These are phyloP conservation scores for Thryonomys swinderianus DNA, from an alignment of 2,113 vertebrate genomes.

Conservation along the genomic window DNA sequence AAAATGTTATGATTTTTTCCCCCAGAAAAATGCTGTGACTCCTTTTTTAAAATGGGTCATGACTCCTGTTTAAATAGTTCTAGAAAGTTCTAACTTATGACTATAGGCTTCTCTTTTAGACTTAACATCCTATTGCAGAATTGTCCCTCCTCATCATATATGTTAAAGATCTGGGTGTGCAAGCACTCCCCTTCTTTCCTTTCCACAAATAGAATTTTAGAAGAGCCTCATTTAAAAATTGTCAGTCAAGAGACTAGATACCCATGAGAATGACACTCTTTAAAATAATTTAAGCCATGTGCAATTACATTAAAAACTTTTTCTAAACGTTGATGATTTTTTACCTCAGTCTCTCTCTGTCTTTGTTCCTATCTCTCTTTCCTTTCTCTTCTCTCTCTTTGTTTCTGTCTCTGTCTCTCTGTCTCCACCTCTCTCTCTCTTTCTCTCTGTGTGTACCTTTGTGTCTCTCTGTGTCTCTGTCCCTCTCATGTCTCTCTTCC, in stretches of 20 bases:
- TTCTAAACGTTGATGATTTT: background rate
- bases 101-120: background rate
- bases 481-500: too few species aligned
- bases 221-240: background rate
- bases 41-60: background rate
- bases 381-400: too few species aligned
- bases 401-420: too few species aligned
- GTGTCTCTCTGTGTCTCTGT: too few species aligned
- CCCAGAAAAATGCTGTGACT: background rate
- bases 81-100: background rate
- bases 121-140: background rate
- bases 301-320: conserved; percentile 22
- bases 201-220: background rate
- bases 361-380: too few species aligned
- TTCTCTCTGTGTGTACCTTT: too few species aligned
- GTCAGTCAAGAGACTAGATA: background rate
- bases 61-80: background rate
- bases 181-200: background rate
- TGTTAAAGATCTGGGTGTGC: background rate
- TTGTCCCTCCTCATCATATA: background rate
- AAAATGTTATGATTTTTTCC: conserved; percentile 10
- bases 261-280: background rate
- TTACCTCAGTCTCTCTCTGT: too few species aligned
- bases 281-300: background rate
- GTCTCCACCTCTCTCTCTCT: too few species aligned